These are phyloP conservation scores for Melospiza melodia DNA, from an alignment of 2,113 vertebrate species.

Conservation along the genomic window DNA sequence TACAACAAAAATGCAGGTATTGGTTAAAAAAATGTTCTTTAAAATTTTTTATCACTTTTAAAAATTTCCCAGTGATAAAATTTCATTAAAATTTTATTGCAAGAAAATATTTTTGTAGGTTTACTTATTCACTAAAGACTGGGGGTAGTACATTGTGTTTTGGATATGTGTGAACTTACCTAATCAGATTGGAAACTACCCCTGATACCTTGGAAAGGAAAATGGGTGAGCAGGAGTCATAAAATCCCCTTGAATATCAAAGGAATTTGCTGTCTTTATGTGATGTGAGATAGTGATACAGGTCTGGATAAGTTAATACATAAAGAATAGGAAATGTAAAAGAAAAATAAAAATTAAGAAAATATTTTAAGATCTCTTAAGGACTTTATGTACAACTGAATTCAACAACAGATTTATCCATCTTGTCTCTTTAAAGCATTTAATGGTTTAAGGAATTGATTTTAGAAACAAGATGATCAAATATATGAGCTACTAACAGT, in stretches of 20 bases:
- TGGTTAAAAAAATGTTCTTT: neutral
- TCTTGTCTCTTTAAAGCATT: neutral
- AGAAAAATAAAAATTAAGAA: neutral
- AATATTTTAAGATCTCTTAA: neutral
- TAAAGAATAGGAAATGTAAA: neutral
- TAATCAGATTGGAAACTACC: neutral
- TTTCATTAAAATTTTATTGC: neutral
- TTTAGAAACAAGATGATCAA: neutral
- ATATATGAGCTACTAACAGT: neutral
- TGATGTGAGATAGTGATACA: neutral
- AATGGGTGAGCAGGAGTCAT: neutral
- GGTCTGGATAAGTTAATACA: neutral
- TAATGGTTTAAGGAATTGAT: neutral
- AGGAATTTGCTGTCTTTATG: neutral
- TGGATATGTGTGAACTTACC: neutral
- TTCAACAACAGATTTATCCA: neutral
- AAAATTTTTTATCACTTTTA: rapidly evolving
- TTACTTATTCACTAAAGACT: neutral
- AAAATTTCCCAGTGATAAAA: neutral
- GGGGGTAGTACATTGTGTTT: rapidly evolving
- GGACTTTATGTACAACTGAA: neutral
- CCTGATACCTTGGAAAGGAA: neutral
- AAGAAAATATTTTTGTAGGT: neutral
- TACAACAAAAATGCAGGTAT: neutral
- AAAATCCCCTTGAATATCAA: neutral